Conservation (phyloP, 2,113 vertebrate genomes). For the Recurvirostra avosetta region DNA sequence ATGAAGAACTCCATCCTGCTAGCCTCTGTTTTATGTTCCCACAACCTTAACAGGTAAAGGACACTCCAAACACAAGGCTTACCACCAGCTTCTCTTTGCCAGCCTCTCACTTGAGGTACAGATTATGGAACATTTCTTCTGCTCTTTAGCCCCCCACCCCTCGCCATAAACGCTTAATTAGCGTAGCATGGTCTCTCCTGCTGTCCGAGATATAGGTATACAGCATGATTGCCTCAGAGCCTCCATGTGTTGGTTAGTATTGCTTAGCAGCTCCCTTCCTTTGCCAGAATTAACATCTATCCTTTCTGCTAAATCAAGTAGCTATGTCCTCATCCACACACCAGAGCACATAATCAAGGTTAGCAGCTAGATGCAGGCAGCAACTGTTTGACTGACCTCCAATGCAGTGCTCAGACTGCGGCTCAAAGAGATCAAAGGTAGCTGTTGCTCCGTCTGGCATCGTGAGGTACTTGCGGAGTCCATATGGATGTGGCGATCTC, state of each 20-base stretch:
- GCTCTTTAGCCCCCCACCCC: not conserved
- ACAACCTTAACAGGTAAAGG: not conserved
- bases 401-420: slow-evolving; percentile 85
- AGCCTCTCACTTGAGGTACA: not conserved
- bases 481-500: slow-evolving; percentile 88
- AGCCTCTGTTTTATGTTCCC: not conserved
- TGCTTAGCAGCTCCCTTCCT: not conserved
- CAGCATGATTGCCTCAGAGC: not conserved
- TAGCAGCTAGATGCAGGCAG: not conserved
- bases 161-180: not conserved
- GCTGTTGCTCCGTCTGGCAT: slow-evolving; percentile 96
- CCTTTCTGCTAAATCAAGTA: not conserved
- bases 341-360: not conserved
- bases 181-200: not conserved
- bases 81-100: not conserved
- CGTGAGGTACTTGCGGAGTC: slow-evolving; percentile 91
- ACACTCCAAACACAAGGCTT: not conserved
- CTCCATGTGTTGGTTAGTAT: not conserved
- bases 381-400: slow-evolving; percentile 81
- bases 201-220: not conserved
- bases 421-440: slow-evolving; percentile 97
- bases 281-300: not conserved
- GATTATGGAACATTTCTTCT: not conserved
- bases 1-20: not conserved
- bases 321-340: not conserved